Evolutionary conservation across 2,797 vertebrate species (phyloP).

Genomic region (Esox masquinongy): DNA sequence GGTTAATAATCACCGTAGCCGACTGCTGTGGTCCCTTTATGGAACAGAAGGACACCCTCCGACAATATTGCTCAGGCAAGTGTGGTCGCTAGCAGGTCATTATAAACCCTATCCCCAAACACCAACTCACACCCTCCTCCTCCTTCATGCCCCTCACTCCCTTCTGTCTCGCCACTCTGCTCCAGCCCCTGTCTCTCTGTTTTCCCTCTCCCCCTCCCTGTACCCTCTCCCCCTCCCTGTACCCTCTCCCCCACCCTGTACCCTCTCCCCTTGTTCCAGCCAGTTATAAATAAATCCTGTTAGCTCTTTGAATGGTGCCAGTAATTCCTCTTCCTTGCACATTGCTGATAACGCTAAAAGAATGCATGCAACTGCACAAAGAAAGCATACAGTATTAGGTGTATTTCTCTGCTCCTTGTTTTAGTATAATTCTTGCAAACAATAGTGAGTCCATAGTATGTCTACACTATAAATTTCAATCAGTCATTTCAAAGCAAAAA

Average conservation of each 20-base stretch:
- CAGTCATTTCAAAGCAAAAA: too few species aligned
- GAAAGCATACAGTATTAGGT: conserved; percentile 38
- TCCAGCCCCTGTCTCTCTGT: conserved; percentile 12
- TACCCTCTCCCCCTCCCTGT: conserved; percentile 8
- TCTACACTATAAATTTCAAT: too few species aligned
- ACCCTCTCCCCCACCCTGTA: not conserved
- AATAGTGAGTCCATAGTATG: not conserved
- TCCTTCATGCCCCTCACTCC: conserved; percentile 10
- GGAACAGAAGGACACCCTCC: conserved; percentile 30
- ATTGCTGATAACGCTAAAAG: conserved; percentile 39
- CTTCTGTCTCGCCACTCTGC: conserved; percentile 1
- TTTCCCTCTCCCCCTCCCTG: not conserved
- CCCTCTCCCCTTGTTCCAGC: conserved; percentile 31
- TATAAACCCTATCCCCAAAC: conserved; percentile 13
- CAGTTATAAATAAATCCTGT: conserved; percentile 56
- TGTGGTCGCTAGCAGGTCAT: conserved; percentile 45
- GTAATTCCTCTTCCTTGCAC: conserved; percentile 43
- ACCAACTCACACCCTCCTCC: not conserved
- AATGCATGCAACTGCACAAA: conserved; percentile 28
- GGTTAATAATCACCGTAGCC: conserved; percentile 44
- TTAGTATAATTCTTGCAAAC: not conserved
- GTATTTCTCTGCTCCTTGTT: conserved; percentile 26
- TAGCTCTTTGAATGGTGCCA: conserved; percentile 36
- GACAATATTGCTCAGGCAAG: conserved; percentile 27
- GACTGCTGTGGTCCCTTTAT: conserved; percentile 38